A percentile compares a stretch with the other conserved stretches of the same genome.
Conservation (phyloP, 30 jellyfish, hydroid and myxozoan species). For the Calvadosia cruxmelitensis region DNA sequence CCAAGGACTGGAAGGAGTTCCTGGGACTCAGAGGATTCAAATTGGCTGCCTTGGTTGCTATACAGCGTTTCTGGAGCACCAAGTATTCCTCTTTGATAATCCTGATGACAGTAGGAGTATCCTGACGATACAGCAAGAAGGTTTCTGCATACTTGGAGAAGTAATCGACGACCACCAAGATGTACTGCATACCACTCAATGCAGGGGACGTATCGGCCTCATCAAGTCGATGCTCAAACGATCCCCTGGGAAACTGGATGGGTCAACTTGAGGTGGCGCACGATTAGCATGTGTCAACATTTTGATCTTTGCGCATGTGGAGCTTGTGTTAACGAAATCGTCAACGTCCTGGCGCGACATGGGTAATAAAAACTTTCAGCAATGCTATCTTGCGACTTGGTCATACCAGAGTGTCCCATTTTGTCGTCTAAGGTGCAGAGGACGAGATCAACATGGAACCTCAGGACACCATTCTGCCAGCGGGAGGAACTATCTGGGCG, state of each 20-base stretch:
- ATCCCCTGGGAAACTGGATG: slow-evolving; percentile 20
- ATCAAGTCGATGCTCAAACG: slow-evolving; percentile 25
- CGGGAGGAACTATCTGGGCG: too few species aligned
- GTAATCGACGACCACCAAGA: slow-evolving; percentile 42
- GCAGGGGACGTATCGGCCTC: slow-evolving; percentile 52
- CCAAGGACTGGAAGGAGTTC: not conserved
- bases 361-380: too few species aligned
- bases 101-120: slow-evolving; percentile 23
- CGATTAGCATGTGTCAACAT: not conserved
- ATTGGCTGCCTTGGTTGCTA: slow-evolving; percentile 21
- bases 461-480: too few species aligned
- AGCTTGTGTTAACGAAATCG: slow-evolving; percentile 12
- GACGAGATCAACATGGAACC: too few species aligned
- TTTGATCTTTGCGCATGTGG: slow-evolving; percentile 16
- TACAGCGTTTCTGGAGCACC: slow-evolving; percentile 26
- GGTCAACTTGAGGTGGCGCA: slow-evolving; percentile 31
- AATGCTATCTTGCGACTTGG: too few species aligned
- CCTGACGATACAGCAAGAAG: slow-evolving; percentile 16
- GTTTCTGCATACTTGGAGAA: slow-evolving; percentile 45
- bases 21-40: not conserved
- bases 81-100: slow-evolving; percentile 3
- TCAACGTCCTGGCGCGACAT: too few species aligned
- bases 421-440: too few species aligned
- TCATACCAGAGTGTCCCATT: too few species aligned
- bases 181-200: slow-evolving; percentile 31